Base-by-base conservation (phyloP, 1,140 invertebrate species). In the Sitobion miscanthi region DNA sequence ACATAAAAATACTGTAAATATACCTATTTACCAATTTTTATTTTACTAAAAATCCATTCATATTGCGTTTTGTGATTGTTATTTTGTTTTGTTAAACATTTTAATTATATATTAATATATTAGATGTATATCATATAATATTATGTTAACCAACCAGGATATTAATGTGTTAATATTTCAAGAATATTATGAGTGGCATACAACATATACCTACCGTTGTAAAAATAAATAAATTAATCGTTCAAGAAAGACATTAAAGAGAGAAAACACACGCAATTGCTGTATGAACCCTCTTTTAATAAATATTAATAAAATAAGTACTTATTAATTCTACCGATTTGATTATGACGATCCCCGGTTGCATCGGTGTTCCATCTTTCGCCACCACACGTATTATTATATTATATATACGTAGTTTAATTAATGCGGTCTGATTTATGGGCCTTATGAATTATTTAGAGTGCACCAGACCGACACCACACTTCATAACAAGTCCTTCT, bases 241-340 rank as follows among this genome's bases (percentile, higher is more conserved):
- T 83, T 30, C 8, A 17, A 45, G 45, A 83, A 91, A 49, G 90
- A 92, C 91, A 83, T 92, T 83, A 14, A 17, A n/a, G 30, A 11
- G 47, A 35, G 45, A 54, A 89, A 83, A 92, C 45, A 83, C n/a
- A 52, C 77, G 69, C 69, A 83, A 77, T 82, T 52, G 45, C 62
- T 20, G 38, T 25, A 77, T 38, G 88, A 21, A 92, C 91, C 91
- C 91, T 85, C 45, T 86, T 86, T 93, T 93, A 93, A 93, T 93
- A 93, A 93, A 57, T 85, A 93, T 93, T 93, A 93, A 93, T 93
- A 86, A 92, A 93, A 93, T 93, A 93, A 93, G 91, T 85, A 86
- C 82, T 93, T 93, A 93, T 93, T 93, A 93, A 93, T 93, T 93
- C 77, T 93, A 86, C 77, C 91, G 91, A 93, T 93, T 93, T 86